A percentile compares a stretch with the other conserved stretches of the same genome.
Evolutionary conservation across 2,113 vertebrate species (phyloP).

Genomic region (Otocyon megalotis): DNA sequence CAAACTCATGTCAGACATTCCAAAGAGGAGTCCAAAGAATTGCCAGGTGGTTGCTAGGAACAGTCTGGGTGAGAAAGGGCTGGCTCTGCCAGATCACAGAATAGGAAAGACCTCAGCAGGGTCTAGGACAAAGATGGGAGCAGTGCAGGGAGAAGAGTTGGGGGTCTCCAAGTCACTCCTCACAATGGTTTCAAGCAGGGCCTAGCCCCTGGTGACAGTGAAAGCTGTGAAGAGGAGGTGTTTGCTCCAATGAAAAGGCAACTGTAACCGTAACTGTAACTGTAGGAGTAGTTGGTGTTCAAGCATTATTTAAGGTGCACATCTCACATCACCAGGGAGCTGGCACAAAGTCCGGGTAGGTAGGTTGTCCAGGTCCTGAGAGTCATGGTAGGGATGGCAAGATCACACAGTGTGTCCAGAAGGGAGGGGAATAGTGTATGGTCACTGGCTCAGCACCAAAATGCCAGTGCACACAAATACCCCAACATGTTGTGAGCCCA

Average conservation of each 20-base stretch:
- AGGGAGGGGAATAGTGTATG: neutral
- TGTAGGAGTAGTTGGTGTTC: neutral
- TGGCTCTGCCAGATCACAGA: neutral
- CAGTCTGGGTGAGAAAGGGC: neutral
- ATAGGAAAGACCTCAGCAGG: neutral
- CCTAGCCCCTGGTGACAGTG: neutral
- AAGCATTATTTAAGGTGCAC: neutral
- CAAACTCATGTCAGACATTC: accelerated
- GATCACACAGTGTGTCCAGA: neutral
- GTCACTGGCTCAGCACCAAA: neutral
- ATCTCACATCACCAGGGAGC: neutral
- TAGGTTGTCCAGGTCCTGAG: neutral
- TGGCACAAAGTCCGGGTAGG: neutral
- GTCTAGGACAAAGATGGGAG: neutral
- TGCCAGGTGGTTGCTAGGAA: neutral
- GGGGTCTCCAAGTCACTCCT: neutral
- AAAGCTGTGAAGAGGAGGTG: neutral
- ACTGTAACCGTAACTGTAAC: neutral
- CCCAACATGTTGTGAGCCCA: neutral
- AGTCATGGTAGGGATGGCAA: neutral
- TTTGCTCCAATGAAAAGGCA: neutral
- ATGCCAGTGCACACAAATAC: neutral
- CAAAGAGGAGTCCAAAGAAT: neutral
- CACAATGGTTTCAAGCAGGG: neutral
- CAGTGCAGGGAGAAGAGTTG: neutral